Evolutionary conservation across 2,797 vertebrate species (phyloP).

Genomic region (Otus scops): DNA sequence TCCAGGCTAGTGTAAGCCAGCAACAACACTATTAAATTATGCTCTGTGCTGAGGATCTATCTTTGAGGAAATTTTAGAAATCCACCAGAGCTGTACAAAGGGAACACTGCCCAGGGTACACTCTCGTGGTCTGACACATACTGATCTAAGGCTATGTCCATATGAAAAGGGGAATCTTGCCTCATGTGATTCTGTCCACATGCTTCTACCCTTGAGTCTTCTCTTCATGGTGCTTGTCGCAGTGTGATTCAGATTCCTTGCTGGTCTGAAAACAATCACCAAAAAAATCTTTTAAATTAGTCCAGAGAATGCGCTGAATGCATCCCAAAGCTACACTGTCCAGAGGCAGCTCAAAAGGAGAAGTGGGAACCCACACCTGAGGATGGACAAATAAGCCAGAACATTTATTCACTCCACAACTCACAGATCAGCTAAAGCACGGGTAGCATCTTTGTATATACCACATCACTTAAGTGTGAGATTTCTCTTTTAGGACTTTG

Average conservation of each 20-base stretch:
- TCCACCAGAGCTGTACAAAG: neutral
- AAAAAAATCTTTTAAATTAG: neutral
- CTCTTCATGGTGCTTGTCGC: neutral
- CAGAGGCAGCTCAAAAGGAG: neutral
- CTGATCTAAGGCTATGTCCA: neutral
- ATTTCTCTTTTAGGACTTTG: neutral
- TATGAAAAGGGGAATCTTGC: neutral
- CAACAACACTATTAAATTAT: neutral
- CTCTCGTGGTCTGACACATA: neutral
- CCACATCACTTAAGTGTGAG: fast-evolving
- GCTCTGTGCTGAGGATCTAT: neutral
- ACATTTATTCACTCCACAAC: neutral
- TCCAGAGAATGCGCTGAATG: neutral
- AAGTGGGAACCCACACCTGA: neutral
- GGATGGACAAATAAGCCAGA: neutral
- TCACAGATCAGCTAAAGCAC: neutral
- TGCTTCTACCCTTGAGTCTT: neutral
- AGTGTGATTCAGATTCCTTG: neutral
- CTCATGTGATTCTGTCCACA: neutral
- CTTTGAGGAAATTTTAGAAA: neutral
- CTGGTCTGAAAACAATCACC: neutral
- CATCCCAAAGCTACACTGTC: neutral
- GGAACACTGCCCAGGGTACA: fast-evolving
- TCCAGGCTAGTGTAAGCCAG: neutral
- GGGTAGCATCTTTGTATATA: neutral